These are phyloP conservation scores for Taurulus bubalis DNA, from an alignment of 2,113 vertebrate species.

Conservation along the genomic window DNA sequence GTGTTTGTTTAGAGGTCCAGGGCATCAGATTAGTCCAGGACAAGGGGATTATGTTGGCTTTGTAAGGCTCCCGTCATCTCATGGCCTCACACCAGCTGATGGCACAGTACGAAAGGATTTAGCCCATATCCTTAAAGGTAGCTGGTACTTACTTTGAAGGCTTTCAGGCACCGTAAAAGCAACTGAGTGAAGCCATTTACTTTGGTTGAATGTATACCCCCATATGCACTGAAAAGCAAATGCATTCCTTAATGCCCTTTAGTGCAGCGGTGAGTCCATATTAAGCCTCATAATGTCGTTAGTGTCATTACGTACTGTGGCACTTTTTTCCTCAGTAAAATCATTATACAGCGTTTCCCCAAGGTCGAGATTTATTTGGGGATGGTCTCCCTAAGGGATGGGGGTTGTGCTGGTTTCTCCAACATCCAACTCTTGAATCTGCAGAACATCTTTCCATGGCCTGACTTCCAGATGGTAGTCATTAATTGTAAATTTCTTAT, in stretches of 20 bases:
- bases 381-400: neutral
- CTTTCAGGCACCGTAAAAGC: constrained; percentile 26
- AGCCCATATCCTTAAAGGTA: constrained; percentile 32
- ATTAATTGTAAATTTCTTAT: constrained; percentile 2
- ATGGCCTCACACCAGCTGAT: constrained; percentile 54
- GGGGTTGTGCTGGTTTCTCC: constrained; percentile 23
- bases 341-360: constrained; percentile 24
- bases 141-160: constrained; percentile 43
- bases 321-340: constrained; percentile 36
- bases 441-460: constrained; percentile 20
- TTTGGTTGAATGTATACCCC: neutral
- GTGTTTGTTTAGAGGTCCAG: constrained; percentile 67
- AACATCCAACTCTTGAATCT: neutral
- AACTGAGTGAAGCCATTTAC: constrained; percentile 9
- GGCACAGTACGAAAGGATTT: constrained; percentile 65
- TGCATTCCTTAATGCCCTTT: constrained; percentile 3
- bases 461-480: constrained; percentile 18
- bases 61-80: constrained; percentile 66
- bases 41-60: constrained; percentile 73
- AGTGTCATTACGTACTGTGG: constrained; percentile 12
- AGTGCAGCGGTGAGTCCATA: constrained; percentile 3
- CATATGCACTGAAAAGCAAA: neutral
- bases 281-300: constrained; percentile 21
- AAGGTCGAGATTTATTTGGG: constrained; percentile 57
- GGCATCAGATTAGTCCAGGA: constrained; percentile 70